Conservation (phyloP, 2,797 vertebrate genomes). For the Micromesistius poutassou region DNA sequence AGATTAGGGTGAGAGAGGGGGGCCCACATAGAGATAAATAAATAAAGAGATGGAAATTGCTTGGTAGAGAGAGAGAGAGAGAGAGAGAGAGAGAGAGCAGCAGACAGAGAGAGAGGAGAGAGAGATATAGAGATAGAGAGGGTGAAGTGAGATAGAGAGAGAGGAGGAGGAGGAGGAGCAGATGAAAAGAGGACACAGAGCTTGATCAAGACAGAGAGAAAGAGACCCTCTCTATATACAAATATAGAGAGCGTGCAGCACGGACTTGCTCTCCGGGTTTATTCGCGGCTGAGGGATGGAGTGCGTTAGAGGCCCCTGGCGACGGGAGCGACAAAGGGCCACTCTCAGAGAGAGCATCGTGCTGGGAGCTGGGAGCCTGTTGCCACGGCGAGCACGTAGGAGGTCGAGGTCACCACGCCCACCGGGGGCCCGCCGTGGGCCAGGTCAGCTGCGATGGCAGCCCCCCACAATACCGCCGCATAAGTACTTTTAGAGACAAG, state of each 20-base stretch:
- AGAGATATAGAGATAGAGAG: background rate
- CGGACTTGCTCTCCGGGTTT: conserved; percentile 34
- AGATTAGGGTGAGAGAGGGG: conserved; percentile 9
- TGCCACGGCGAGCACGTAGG: conserved; percentile 18
- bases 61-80: background rate
- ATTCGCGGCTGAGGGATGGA: conserved; percentile 19
- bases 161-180: background rate
- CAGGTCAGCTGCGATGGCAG: conserved; percentile 33
- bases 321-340: background rate
- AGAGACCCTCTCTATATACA: too few relatives aligned
- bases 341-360: conserved; percentile 4
- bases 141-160: background rate
- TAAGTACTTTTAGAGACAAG: conserved; percentile 41
- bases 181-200: background rate
- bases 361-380: conserved; percentile 28
- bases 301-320: conserved; percentile 20
- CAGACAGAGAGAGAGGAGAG: background rate
- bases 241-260: conserved; percentile 8
- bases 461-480: conserved; percentile 46
- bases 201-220: background rate
- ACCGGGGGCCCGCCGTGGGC: conserved; percentile 24
- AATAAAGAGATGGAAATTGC: conserved; percentile 10
- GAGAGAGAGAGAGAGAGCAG: background rate
- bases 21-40: conserved; percentile 5
- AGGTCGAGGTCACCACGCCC: conserved; percentile 17